Conservation (phyloP, 2,113 vertebrate species). For the Neotoma lepida region DNA sequence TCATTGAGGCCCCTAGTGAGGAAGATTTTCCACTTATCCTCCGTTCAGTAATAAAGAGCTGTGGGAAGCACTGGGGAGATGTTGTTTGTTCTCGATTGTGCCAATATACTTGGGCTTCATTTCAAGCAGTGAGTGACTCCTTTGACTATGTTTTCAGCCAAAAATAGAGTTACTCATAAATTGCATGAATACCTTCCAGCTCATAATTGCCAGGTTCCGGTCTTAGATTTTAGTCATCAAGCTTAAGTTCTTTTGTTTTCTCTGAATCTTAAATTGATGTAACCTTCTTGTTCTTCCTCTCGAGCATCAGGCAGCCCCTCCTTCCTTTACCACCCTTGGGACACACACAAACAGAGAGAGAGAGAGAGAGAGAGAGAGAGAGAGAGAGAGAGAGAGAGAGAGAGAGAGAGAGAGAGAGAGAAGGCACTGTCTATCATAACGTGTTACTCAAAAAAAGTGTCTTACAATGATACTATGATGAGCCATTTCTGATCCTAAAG, state of each 20-base stretch:
- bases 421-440: not conserved
- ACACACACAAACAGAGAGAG: not conserved
- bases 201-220: conserved; percentile 75
- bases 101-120: conserved; percentile 83
- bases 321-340: not conserved
- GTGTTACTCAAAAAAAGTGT: not conserved
- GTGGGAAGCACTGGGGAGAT: conserved; percentile 70
- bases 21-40: conserved; percentile 71
- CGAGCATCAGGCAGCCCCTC: not conserved
- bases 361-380: not conserved
- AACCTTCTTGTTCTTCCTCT: conserved; percentile 63
- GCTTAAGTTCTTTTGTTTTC: conserved; percentile 68
- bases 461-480: not conserved
- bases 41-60: conserved; percentile 69
- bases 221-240: conserved; percentile 76
- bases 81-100: conserved; percentile 77
- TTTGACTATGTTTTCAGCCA: conserved; percentile 81
- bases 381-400: not conserved
- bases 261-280: conserved; percentile 58
- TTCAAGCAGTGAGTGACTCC: conserved; percentile 81
- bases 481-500: conserved; percentile 22
- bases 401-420: not conserved
- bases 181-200: conserved; percentile 81
- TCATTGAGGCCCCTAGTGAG: conserved; percentile 48
- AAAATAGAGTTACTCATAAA: conserved; percentile 84